phyloP scores from a whole-genome alignment of 2,113 vertebrate species.

The Rhynchopsitta pachyrhyncha region DNA sequence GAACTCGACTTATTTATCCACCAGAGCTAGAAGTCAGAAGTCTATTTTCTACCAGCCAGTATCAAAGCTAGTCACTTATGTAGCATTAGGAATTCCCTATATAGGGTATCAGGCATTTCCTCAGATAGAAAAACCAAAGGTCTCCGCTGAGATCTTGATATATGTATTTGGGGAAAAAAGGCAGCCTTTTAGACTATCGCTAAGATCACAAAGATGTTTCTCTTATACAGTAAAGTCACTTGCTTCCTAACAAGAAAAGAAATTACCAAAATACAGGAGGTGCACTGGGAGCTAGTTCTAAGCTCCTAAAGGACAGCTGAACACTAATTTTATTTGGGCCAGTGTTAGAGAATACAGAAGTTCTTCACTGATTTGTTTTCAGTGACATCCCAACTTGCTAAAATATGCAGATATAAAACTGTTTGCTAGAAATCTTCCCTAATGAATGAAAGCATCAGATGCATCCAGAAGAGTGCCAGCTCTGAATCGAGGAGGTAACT shows the following conservation, averaged over 20 bases:
- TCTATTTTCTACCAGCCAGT: background rate
- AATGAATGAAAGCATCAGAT: slow-evolving; percentile 38
- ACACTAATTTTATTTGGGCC: background rate
- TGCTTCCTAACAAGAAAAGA: background rate
- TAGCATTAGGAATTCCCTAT: background rate
- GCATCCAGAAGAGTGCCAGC: background rate
- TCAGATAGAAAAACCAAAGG: background rate
- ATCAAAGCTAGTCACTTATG: background rate
- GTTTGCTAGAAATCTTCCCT: background rate
- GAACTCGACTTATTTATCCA: background rate
- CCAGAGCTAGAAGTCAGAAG: background rate
- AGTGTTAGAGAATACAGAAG: background rate
- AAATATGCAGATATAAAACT: background rate
- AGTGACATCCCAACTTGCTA: background rate
- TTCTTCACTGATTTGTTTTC: background rate
- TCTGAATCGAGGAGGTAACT: background rate
- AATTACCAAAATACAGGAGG: background rate
- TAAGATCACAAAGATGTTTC: background rate
- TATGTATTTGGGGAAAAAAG: background rate
- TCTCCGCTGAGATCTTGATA: background rate
- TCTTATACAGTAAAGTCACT: background rate
- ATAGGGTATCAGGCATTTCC: background rate
- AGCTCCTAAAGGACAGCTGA: background rate
- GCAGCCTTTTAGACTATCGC: background rate
- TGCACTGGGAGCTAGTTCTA: background rate